Percentiles rank a stretch among this genome's conserved stretches.
phyloP scores from a whole-genome alignment of 2,113 vertebrate species.

The Microtus ochrogaster region DNA sequence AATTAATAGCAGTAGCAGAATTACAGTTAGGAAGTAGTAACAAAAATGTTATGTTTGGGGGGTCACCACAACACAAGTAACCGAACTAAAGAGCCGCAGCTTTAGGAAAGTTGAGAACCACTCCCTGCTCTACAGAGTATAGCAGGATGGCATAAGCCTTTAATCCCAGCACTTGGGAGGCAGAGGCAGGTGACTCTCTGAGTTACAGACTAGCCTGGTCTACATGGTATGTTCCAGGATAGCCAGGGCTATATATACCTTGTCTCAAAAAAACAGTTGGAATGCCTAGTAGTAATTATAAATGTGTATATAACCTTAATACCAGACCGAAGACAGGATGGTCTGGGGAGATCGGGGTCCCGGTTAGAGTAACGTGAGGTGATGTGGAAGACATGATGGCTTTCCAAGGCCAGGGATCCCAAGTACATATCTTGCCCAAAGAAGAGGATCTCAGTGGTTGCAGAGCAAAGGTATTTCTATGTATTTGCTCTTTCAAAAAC shows the following conservation, averaged over 20 bases:
- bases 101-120: not conserved
- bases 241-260: not conserved
- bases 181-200: not conserved
- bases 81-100: not conserved
- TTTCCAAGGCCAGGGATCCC: not conserved
- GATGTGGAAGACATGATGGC: not conserved
- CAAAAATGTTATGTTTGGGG: not conserved
- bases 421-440: slow-evolving; percentile 45
- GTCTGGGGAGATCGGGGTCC: not conserved
- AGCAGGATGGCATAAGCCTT: not conserved
- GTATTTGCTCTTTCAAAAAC: slow-evolving; percentile 75
- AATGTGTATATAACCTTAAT: slow-evolving; percentile 59
- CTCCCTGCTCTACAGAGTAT: not conserved
- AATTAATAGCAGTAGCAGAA: not conserved
- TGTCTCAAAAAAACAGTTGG: not conserved
- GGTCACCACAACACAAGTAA: not conserved
- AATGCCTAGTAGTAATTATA: slow-evolving; percentile 37
- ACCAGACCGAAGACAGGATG: not conserved
- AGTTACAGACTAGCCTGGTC: not conserved
- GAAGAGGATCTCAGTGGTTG: slow-evolving; percentile 56
- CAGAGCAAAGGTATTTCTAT: slow-evolving; percentile 69
- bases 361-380: not conserved
- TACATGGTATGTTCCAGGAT: not conserved
- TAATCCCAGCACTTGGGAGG: not conserved
- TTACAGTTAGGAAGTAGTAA: not conserved